These are phyloP conservation scores for Mormyrus hasselquistii DNA, from an alignment of 2,797 vertebrate species.

Conservation along the genomic window DNA sequence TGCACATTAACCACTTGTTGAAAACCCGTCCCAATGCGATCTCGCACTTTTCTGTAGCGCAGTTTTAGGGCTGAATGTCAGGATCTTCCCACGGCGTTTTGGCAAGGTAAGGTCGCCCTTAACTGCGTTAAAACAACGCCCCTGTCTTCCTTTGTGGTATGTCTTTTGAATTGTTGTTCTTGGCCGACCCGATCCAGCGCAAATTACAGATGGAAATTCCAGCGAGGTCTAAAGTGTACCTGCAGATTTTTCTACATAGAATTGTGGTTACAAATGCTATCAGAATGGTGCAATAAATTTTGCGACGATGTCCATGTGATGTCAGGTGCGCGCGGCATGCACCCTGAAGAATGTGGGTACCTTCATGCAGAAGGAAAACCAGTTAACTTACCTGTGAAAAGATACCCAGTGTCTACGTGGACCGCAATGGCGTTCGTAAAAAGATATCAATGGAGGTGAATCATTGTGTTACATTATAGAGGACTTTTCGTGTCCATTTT, in stretches of 20 bases:
- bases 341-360: not conserved
- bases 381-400: not conserved
- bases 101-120: conserved; percentile 50
- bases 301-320: not conserved
- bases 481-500: not conserved
- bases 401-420: conserved; percentile 1
- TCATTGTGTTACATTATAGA: not conserved
- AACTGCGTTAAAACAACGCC: conserved; percentile 19
- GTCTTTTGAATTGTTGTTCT: not conserved
- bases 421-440: not conserved
- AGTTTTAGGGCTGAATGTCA: conserved; percentile 31
- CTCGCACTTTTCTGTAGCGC: conserved; percentile 30
- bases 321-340: not conserved
- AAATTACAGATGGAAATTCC: not conserved
- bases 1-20: conserved; percentile 57
- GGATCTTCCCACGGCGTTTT: conserved; percentile 32
- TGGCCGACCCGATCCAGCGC: not conserved
- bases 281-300: not conserved
- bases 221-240: not conserved
- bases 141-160: not conserved
- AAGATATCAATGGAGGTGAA: not conserved
- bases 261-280: not conserved
- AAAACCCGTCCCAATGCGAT: conserved; percentile 37
- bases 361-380: not conserved
- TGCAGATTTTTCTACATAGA: not conserved